Evolutionary conservation across 2,888 invertebrate genomes (phyloP).

Genomic region (Hirtodrosophila confusa): DNA sequence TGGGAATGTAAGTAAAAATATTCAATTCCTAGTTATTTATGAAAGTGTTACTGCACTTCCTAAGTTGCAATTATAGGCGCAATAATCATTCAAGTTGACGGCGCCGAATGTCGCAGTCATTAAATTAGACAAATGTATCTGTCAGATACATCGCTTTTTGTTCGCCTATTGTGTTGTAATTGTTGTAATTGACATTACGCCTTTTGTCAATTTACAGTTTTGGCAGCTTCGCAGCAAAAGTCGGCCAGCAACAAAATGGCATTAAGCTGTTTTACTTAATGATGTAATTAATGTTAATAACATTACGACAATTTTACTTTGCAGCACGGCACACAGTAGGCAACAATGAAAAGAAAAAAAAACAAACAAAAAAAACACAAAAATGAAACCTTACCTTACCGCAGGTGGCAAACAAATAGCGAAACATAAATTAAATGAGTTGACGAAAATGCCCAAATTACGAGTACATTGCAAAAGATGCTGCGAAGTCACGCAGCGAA

Average conservation of each 20-base stretch:
- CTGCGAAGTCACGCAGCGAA: background rate
- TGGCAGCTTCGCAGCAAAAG: constrained; percentile 24
- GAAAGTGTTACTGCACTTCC: constrained; percentile 5
- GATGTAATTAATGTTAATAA: constrained; percentile 75
- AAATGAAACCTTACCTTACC: constrained; percentile 27
- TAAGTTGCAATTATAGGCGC: background rate
- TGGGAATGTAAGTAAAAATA: background rate
- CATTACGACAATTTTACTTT: constrained; percentile 49
- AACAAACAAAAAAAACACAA: background rate
- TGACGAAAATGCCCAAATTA: constrained; percentile 20
- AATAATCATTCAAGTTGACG: background rate
- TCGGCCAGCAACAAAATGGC: constrained; percentile 39
- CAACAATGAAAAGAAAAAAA: constrained; percentile 1
- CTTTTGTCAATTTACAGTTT: constrained; percentile 49
- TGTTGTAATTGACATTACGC: constrained; percentile 32
- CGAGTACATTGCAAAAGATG: constrained; percentile 12
- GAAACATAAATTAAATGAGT: constrained; percentile 27
- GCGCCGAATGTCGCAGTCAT: constrained; percentile 44
- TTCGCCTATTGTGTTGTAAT: background rate
- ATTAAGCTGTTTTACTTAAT: constrained; percentile 74
- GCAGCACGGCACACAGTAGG: constrained; percentile 16
- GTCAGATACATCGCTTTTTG: constrained; percentile 38
- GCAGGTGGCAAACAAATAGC: constrained; percentile 22
- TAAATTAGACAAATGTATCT: constrained; percentile 69
- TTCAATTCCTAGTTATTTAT: background rate